Conservation (phyloP, 2,113 vertebrate species). For the Clarias magur region DNA sequence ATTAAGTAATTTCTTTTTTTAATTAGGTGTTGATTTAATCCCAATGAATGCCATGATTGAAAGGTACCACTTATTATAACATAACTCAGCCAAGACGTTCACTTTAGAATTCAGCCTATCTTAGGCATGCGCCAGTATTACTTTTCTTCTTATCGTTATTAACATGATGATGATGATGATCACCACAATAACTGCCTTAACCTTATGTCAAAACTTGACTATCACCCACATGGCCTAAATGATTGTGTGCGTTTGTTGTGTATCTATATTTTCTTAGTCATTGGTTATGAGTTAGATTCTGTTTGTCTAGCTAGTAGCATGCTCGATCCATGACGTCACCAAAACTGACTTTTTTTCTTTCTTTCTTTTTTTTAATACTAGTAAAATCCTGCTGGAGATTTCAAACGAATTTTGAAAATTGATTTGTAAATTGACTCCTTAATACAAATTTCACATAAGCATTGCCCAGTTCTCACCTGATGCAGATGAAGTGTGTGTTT, state of each 20-base stretch:
- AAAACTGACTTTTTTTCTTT: not conserved
- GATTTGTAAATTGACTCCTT: not conserved
- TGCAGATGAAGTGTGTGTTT: not conserved
- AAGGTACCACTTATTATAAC: constrained; percentile 8
- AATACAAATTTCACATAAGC: not conserved
- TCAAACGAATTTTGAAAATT: not conserved
- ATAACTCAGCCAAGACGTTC: not conserved
- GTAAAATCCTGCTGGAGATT: not conserved
- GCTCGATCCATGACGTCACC: not conserved
- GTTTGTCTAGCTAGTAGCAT: not conserved
- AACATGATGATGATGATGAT: not conserved
- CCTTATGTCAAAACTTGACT: not conserved
- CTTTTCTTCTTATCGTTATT: not conserved
- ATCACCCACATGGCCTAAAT: not conserved
- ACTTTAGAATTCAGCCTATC: not conserved
- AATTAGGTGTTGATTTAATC: not conserved
- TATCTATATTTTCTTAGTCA: not conserved
- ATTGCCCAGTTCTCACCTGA: not conserved
- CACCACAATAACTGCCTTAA: not conserved
- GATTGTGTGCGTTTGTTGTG: not conserved
- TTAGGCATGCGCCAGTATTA: not conserved
- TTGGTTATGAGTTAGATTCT: not conserved
- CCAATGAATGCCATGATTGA: constrained; percentile 10
- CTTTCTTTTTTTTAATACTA: too few species aligned
- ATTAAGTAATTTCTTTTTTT: constrained; percentile 6